Conservation (phyloP, 2,113 vertebrate genomes). For the Lutjanus erythropterus region DNA sequence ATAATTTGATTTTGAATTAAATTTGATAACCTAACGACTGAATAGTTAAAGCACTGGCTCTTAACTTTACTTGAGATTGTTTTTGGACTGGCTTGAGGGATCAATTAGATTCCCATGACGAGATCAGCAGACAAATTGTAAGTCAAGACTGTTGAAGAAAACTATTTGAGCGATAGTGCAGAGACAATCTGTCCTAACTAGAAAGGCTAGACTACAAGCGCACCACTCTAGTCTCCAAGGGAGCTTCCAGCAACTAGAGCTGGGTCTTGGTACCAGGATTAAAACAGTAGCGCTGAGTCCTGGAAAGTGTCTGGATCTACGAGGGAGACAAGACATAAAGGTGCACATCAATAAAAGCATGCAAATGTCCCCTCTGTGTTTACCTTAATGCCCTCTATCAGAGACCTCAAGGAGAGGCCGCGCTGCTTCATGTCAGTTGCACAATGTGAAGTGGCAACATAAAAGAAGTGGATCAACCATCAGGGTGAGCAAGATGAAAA, state of each 20-base stretch:
- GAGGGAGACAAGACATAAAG: neutral
- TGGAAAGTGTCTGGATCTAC: neutral
- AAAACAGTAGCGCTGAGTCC: conserved; percentile 14
- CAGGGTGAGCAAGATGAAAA: conserved; percentile 65
- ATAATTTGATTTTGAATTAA: neutral
- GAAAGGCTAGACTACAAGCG: conserved; percentile 19
- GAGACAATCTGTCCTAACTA: conserved; percentile 25
- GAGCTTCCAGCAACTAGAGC: neutral
- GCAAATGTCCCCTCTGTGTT: neutral
- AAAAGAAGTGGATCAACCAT: conserved; percentile 45
- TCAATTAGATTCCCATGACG: neutral
- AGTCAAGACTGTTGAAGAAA: neutral
- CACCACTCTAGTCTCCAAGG: conserved; percentile 1
- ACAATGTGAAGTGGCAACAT: conserved; percentile 43
- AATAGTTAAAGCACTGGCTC: neutral
- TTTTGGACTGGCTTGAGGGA: neutral
- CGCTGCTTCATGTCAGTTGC: conserved; percentile 7
- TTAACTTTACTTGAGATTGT: neutral
- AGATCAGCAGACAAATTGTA: neutral
- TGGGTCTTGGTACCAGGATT: conserved; percentile 17
- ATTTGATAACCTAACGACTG: neutral
- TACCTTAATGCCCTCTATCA: conserved; percentile 14
- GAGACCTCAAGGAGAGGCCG: conserved; percentile 32
- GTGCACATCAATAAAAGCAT: neutral
- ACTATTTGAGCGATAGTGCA: conserved; percentile 17